These are phyloP conservation scores for Peromyscus attwateri DNA, from an alignment of 2,797 vertebrate genomes.

Conservation along the genomic window DNA sequence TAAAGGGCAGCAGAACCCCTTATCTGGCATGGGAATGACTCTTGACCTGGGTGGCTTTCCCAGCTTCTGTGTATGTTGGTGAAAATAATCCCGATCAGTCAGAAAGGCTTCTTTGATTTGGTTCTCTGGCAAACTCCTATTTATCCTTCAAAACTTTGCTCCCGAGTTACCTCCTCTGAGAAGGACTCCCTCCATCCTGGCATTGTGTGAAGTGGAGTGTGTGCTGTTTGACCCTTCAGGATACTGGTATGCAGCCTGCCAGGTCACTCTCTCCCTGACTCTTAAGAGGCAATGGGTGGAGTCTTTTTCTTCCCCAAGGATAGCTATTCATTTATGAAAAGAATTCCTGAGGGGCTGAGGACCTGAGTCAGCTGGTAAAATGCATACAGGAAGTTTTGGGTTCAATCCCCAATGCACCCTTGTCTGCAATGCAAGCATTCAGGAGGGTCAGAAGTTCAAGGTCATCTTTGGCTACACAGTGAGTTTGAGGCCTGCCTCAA, in stretches of 20 bases:
- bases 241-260: background rate
- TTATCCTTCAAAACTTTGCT: slow-evolving; percentile 44
- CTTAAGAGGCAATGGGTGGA: background rate
- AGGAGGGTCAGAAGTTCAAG: background rate
- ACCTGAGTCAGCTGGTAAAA: background rate
- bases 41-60: background rate
- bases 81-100: background rate
- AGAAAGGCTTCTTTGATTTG: background rate
- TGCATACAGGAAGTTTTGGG: background rate
- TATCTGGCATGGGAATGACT: background rate
- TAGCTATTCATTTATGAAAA: background rate
- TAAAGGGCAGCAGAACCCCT: background rate
- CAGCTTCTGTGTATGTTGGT: background rate
- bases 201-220: background rate
- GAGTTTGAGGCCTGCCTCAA: background rate
- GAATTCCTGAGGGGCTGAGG: background rate
- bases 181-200: background rate
- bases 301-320: background rate
- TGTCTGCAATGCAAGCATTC: background rate
- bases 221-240: background rate
- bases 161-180: background rate
- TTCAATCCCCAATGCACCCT: background rate
- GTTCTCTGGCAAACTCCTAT: slow-evolving; percentile 46
- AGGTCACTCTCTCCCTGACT: background rate
- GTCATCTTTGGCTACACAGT: no score